Evolutionary conservation across 1,140 invertebrate species (phyloP).

Genomic region (Macrocentrus cingulum): DNA sequence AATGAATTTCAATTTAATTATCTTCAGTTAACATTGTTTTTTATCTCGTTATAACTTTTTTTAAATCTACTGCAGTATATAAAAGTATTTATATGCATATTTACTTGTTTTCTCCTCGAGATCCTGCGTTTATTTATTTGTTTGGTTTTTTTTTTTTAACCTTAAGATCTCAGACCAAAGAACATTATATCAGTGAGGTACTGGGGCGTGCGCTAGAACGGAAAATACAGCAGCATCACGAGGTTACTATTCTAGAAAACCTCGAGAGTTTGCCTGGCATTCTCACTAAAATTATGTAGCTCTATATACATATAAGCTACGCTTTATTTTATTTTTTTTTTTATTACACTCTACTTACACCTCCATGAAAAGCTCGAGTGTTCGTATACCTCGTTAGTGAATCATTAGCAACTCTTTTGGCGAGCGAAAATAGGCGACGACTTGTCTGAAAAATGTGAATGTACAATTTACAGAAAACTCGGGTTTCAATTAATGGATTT

Average conservation of each 20-base stretch:
- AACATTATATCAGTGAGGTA: conserved; percentile 14
- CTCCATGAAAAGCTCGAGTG: conserved; percentile 32
- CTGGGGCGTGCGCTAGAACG: conserved; percentile 21
- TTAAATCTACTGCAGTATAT: too few relatives aligned
- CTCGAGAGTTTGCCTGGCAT: conserved; percentile 24
- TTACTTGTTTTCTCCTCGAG: too few relatives aligned
- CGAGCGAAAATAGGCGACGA: conserved; percentile 26
- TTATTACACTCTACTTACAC: conserved; percentile 24
- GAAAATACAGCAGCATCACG: conserved; percentile 29
- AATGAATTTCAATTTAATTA: too few relatives aligned
- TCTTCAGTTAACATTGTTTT: too few relatives aligned
- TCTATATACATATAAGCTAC: background rate
- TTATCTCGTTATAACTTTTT: too few relatives aligned
- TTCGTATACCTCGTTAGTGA: conserved; percentile 46
- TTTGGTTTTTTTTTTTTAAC: background rate
- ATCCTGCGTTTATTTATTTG: too few relatives aligned
- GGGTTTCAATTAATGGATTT: conserved; percentile 8
- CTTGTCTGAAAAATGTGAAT: conserved; percentile 7
- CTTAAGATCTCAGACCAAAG: background rate
- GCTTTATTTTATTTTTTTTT: conserved; percentile 18
- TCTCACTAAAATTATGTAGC: conserved; percentile 13
- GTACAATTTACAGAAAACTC: conserved; percentile 10
- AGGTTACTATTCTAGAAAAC: conserved; percentile 6
- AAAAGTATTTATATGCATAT: too few relatives aligned
- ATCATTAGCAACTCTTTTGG: conserved; percentile 46